These are phyloP conservation scores for Drosophila nigricruria DNA, from an alignment of 2,888 invertebrate genomes.

Conservation along the genomic window DNA sequence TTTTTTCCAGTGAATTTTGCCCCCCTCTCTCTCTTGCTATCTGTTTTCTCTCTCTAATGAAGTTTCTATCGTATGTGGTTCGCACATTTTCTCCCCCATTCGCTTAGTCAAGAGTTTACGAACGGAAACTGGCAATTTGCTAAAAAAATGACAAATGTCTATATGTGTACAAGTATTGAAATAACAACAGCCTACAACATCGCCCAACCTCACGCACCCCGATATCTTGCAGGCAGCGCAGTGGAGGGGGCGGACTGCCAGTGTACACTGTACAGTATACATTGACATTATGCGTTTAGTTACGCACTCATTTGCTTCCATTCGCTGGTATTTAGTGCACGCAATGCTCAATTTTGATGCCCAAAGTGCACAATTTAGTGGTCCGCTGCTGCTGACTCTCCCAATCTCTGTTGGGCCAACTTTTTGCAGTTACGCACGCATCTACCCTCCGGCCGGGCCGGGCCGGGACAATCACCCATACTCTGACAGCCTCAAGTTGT, in stretches of 20 bases:
- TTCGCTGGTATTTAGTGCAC: slow-evolving; percentile 61
- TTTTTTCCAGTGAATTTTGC: slow-evolving; percentile 70
- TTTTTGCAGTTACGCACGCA: slow-evolving; percentile 5
- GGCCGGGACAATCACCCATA: not conserved
- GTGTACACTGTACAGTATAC: slow-evolving; percentile 27
- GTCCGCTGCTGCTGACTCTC: slow-evolving; percentile 18
- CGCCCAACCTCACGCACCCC: slow-evolving; percentile 45
- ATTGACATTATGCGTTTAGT: slow-evolving; percentile 77
- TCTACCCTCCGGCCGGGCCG: not conserved
- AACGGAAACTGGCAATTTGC: slow-evolving; percentile 79
- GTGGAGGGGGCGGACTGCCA: not conserved
- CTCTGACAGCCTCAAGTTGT: slow-evolving; percentile 37
- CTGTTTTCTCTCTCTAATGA: slow-evolving; percentile 36
- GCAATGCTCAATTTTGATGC: slow-evolving; percentile 67
- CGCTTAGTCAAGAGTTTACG: slow-evolving; percentile 40
- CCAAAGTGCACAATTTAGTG: slow-evolving; percentile 69
- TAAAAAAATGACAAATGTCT: slow-evolving; percentile 50
- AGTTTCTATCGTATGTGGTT: slow-evolving; percentile 50
- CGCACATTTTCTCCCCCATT: slow-evolving; percentile 59
- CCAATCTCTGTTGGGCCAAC: slow-evolving; percentile 10
- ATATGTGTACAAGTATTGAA: slow-evolving; percentile 23
- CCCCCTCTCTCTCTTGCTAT: slow-evolving; percentile 2
- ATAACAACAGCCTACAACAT: slow-evolving; percentile 17
- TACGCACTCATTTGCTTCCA: slow-evolving; percentile 68
- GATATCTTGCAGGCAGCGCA: not conserved